Conservation (phyloP, 2,797 vertebrate species). For the Cygnus olor region DNA sequence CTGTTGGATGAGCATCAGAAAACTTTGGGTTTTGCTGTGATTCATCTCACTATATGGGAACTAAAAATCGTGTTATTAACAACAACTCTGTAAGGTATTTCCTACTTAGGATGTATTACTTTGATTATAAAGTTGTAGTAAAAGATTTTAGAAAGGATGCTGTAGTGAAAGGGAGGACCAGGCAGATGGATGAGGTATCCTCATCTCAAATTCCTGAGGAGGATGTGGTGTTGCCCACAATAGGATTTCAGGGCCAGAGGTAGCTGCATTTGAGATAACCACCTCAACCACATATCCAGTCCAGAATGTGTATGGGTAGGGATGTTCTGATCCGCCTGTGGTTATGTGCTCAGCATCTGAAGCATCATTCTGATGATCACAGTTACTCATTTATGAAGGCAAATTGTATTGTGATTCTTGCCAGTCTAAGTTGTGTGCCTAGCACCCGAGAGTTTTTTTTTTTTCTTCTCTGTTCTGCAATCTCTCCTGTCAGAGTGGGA, state of each 20-base stretch:
- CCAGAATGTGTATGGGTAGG: not conserved
- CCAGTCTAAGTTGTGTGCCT: not conserved
- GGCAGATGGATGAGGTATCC: not conserved
- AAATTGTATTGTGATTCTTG: not conserved
- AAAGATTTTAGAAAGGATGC: not conserved
- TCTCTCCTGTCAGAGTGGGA: not conserved
- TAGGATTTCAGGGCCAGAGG: not conserved
- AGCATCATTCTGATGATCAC: not conserved
- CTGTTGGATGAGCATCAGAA: not conserved
- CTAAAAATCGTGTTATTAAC: not conserved
- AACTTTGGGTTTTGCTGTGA: not conserved
- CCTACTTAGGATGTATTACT: not conserved
- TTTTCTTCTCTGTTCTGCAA: too few species aligned
- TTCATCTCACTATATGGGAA: not conserved
- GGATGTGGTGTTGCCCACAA: not conserved
- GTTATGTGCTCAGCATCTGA: not conserved
- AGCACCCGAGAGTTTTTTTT: too few species aligned
- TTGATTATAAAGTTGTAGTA: not conserved
- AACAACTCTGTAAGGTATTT: not conserved
- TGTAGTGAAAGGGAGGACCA: not conserved
- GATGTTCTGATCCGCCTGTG: not conserved
- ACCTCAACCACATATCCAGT: not conserved
- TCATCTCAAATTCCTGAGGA: not conserved
- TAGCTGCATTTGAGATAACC: not conserved
- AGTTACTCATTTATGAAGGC: not conserved